Conservation (phyloP, 1,140 invertebrate species). For the Calephelis virginiensis region DNA sequence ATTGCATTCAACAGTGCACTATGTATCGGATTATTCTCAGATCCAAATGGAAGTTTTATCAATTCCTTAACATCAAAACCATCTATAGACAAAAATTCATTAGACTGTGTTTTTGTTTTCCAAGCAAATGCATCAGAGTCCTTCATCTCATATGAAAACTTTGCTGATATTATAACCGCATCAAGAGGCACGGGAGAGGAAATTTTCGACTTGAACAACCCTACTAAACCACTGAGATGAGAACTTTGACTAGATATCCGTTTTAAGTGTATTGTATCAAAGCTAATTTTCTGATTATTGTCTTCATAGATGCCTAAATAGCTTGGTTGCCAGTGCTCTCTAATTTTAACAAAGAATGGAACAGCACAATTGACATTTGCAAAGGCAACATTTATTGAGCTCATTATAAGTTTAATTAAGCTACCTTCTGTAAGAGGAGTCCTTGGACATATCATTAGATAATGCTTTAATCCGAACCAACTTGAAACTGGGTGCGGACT, state of each 20-base stretch:
- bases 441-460: conserved; percentile 86
- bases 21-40: conserved; percentile 88
- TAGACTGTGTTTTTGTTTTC: conserved; percentile 84
- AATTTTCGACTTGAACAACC: conserved; percentile 90
- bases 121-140: conserved; percentile 80
- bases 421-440: conserved; percentile 86
- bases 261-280: conserved; percentile 93
- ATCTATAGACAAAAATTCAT: conserved; percentile 86
- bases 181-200: conserved; percentile 80
- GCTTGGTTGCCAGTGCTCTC: conserved; percentile 88
- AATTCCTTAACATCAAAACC: conserved; percentile 73
- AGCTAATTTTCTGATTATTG: conserved; percentile 86
- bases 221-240: conserved; percentile 88
- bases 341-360: conserved; percentile 92
- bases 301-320: conserved; percentile 89
- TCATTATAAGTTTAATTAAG: conserved; percentile 90
- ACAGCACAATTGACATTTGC: conserved; percentile 89
- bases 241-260: conserved; percentile 89
- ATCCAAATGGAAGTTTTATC: conserved; percentile 89
- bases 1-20: conserved; percentile 89
- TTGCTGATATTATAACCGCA: conserved; percentile 86
- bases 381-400: conserved; percentile 90
- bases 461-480: conserved; percentile 92
- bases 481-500: conserved; percentile 79
- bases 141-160: conserved; percentile 89